Base-by-base conservation (phyloP, 2,888 invertebrate genomes). In the Gasteruption jaculator region DNA sequence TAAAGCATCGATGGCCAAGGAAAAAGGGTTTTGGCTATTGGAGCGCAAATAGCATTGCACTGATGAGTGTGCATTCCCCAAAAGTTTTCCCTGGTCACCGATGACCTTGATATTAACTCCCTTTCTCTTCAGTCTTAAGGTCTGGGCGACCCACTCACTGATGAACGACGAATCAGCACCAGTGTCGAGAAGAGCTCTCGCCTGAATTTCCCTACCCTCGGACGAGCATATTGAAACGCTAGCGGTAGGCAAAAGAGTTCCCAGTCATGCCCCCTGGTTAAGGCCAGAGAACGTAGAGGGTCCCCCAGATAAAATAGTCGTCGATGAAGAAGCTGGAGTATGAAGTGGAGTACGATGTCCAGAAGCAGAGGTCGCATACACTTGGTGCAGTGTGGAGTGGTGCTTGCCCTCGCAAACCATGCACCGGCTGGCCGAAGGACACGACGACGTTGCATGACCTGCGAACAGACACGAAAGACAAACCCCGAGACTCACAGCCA, bases 121-220 rank as follows among this genome's bases (percentile, higher is more conserved):
- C 7, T 7, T 24, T 24, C 24, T 7, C 7, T 24, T 24, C 10
- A 24, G 10, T 8, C 24, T 7, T 24, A 24, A 24, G 7, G 10
- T 8, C 21, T 30, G 39, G 12, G 39, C 39, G 12, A 39, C 24
- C 24, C 24, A 26, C 27, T 39, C 39, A 24, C 18, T 39, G 6
- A 39, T 32, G 25, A 39, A 39, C 18, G 39, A 39, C 18, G 16
- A 30, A 16, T 36, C 36, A 19, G 36, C 14, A 15, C 10, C 36
- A 7, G 36, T 22, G 25, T 36, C 36, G 16, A 39, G 26, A 14
- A 39, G 33, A 39, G 39, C 39, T n/a, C 39, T 14, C 15, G 25
- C 39, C 10, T 30, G 31, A 20, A 18, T 20, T 18, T 32, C 14
- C 25, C 25, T n/a, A 24, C 38, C 29, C 26, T 19, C 21, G 8